These are phyloP conservation scores for Uromys caudimaculatus DNA, from an alignment of 2,797 vertebrate species.

Conservation along the genomic window DNA sequence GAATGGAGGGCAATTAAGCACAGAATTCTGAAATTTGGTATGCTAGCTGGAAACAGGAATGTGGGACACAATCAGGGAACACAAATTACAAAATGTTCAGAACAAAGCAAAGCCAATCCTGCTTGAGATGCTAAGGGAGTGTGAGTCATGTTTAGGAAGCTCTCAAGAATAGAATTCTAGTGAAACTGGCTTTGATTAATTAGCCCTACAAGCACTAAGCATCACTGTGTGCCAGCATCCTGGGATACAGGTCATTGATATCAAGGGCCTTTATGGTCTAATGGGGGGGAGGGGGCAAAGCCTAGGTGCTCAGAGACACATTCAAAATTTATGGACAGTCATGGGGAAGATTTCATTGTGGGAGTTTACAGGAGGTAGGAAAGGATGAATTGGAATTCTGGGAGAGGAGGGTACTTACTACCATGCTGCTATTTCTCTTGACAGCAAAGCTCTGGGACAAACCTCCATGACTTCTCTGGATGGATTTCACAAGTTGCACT, in stretches of 20 bases:
- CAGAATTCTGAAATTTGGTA: background rate
- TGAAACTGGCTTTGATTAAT: slow-evolving; percentile 39
- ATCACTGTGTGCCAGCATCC: background rate
- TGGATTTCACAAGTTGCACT: slow-evolving; percentile 17
- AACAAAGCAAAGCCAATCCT: slow-evolving; percentile 42
- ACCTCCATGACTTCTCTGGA: background rate
- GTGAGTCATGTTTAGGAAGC: slow-evolving; percentile 12
- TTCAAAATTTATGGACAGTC: background rate
- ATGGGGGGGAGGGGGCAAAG: background rate
- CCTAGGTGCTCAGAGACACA: background rate
- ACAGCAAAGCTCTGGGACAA: background rate
- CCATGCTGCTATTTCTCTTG: background rate
- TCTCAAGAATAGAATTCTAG: slow-evolving; percentile 57
- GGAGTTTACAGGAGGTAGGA: background rate
- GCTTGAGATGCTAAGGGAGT: slow-evolving; percentile 9
- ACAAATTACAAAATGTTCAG: slow-evolving; percentile 59
- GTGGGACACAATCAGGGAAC: background rate
- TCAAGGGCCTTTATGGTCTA: background rate
- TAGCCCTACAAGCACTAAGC: background rate
- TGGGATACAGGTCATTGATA: background rate
- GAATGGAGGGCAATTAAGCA: background rate
- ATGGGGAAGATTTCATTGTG: background rate
- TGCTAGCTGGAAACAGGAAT: slow-evolving; percentile 19
- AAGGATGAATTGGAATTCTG: background rate
- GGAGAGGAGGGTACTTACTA: background rate